These are phyloP conservation scores for Dinomys branickii DNA, from an alignment of 2,113 vertebrate genomes.

Conservation along the genomic window DNA sequence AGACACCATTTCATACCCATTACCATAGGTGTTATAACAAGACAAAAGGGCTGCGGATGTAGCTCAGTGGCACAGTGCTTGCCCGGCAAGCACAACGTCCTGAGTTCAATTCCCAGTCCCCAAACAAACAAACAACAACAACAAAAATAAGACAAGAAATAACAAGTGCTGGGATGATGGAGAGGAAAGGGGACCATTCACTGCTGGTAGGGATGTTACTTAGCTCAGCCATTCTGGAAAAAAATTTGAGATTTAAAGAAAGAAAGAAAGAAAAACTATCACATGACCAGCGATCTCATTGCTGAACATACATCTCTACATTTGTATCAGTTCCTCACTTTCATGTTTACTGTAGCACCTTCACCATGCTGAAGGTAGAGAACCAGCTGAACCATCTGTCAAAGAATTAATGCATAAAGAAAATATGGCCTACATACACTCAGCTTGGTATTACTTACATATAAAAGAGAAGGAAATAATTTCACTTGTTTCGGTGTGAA, in stretches of 20 bases:
- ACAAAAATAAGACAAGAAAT: not conserved
- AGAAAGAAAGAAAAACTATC: not conserved
- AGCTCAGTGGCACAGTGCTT: no score
- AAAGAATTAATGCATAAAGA: not conserved
- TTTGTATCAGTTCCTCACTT: not conserved
- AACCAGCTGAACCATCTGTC: not conserved
- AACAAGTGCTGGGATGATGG: not conserved
- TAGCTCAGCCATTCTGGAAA: not conserved
- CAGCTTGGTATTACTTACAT: not conserved
- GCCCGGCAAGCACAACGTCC: no score
- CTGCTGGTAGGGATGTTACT: not conserved
- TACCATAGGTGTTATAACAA: not conserved
- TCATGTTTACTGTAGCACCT: not conserved
- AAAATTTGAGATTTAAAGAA: not conserved
- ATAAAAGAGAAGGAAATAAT: not conserved
- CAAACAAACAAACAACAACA: no score
- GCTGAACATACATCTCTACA: no score
- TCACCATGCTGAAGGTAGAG: not conserved
- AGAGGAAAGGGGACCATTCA: not conserved
- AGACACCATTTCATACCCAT: not conserved
- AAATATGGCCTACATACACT: not conserved
- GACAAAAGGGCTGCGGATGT: not conserved
- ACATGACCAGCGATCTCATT: not conserved
- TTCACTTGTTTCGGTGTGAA: not conserved
- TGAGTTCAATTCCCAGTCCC: no score